These are phyloP conservation scores for Bombus huntii DNA, from an alignment of 1,140 invertebrate species.

Conservation along the genomic window DNA sequence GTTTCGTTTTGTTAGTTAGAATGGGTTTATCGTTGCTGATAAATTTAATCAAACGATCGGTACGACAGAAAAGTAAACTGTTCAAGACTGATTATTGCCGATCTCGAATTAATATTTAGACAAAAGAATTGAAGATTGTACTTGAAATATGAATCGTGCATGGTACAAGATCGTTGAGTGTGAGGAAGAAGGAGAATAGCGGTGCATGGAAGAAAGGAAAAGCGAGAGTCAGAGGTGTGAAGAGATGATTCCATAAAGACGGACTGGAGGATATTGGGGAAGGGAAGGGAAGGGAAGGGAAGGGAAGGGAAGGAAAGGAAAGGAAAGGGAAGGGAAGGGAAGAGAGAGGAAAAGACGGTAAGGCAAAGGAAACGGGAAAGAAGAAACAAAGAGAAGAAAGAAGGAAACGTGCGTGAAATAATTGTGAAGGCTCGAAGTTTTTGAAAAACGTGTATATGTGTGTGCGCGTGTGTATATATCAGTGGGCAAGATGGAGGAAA, in stretches of 20 bases:
- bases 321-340: not conserved
- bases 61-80: not conserved
- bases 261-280: not conserved
- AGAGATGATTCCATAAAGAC: constrained; percentile 12
- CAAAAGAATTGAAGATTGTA: not conserved
- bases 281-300: constrained; percentile 1
- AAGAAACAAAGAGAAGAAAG: not conserved
- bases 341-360: too few relatives aligned
- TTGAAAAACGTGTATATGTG: constrained; percentile 41
- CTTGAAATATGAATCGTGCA: not conserved
- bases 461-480: constrained; percentile 15
- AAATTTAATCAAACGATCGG: not conserved
- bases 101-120: not conserved
- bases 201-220: constrained; percentile 5
- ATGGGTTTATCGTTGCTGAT: not conserved
- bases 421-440: not conserved
- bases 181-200: constrained; percentile 37
- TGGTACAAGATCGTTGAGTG: not conserved
- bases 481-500: constrained; percentile 73
- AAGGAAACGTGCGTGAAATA: not conserved
- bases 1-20: not conserved
- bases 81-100: not conserved
- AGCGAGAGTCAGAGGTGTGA: not conserved
- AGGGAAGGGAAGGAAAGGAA: not conserved
- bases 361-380: not conserved